Conservation (phyloP, 1,140 invertebrate species). For the Geopemphigus sp. region DNA sequence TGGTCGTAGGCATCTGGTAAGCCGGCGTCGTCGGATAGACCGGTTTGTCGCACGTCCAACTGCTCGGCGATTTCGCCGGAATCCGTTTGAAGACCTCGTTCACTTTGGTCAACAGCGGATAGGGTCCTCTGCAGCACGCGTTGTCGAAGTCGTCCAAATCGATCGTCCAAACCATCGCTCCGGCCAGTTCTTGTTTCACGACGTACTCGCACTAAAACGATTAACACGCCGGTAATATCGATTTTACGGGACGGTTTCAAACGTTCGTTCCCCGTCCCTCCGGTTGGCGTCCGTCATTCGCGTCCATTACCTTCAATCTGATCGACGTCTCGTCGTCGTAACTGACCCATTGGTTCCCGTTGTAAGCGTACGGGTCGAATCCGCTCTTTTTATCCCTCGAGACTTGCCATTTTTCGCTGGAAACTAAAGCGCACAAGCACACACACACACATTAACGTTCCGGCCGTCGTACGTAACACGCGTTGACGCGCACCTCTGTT, state of each 20-base stretch:
- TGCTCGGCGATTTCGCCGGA: conserved; percentile 44
- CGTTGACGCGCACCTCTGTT: conserved; percentile 64
- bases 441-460: no score
- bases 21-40: conserved; percentile 50
- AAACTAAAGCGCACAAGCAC: conserved; percentile 51
- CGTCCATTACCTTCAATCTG: conserved; percentile 72
- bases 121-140: conserved; percentile 72
- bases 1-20: conserved; percentile 49
- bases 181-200: conserved; percentile 68
- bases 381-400: conserved; percentile 52
- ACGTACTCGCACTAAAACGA: conserved; percentile 68
- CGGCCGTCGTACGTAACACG: no score
- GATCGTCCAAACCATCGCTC: conserved; percentile 84
- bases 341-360: conserved; percentile 83
- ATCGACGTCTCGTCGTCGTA: conserved; percentile 81
- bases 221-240: no score
- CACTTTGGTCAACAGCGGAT: conserved; percentile 71
- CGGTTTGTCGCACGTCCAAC: conserved; percentile 43
- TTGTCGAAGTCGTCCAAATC: conserved; percentile 89
- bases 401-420: conserved; percentile 52
- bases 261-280: conserved; percentile 44
- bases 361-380: conserved; percentile 74
- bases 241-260: no score
- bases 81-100: conserved; percentile 66
- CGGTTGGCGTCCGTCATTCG: no score